Percentiles rank a stretch among this genome's conserved stretches.
Conservation (phyloP, 2,113 vertebrate genomes). For the Epinephelus fuscoguttatus region DNA sequence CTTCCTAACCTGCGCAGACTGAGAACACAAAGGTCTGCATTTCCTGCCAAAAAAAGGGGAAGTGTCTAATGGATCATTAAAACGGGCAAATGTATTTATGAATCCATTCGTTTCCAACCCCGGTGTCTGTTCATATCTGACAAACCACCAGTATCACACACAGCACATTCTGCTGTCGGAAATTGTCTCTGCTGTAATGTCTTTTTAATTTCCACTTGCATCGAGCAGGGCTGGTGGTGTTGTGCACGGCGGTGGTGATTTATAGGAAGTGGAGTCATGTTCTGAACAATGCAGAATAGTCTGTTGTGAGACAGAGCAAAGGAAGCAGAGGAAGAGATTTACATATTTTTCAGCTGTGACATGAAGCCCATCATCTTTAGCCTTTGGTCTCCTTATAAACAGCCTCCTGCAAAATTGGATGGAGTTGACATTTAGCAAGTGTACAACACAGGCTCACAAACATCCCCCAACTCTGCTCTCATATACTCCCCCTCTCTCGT, state of each 20-base stretch:
- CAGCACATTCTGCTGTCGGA: not conserved
- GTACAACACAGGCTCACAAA: conserved; percentile 43
- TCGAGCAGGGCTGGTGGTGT: not conserved
- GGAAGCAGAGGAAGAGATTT: not conserved
- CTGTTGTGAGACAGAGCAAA: not conserved
- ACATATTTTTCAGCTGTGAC: conserved; percentile 25
- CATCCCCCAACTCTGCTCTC: conserved; percentile 19
- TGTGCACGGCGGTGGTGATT: not conserved
- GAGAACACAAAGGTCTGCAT: conserved; percentile 9
- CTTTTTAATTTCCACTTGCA: conserved; percentile 22
- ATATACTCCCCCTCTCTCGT: not conserved
- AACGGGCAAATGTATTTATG: not conserved
- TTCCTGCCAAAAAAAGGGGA: not conserved
- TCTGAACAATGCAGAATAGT: not conserved
- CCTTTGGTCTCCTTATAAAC: conserved; percentile 51
- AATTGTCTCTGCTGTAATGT: conserved; percentile 5
- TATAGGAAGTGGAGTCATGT: conserved; percentile 5
- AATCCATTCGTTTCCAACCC: conserved; percentile 15
- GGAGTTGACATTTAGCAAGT: conserved; percentile 72
- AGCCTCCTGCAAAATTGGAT: conserved; percentile 56
- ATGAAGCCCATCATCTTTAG: conserved; percentile 42
- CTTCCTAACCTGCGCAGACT: conserved; percentile 12
- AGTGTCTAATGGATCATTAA: conserved; percentile 1
- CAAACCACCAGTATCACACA: not conserved
- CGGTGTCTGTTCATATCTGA: not conserved